Evolutionary conservation across 2,888 invertebrate species (phyloP).

Genomic region (Drosophila subsilvestris): DNA sequence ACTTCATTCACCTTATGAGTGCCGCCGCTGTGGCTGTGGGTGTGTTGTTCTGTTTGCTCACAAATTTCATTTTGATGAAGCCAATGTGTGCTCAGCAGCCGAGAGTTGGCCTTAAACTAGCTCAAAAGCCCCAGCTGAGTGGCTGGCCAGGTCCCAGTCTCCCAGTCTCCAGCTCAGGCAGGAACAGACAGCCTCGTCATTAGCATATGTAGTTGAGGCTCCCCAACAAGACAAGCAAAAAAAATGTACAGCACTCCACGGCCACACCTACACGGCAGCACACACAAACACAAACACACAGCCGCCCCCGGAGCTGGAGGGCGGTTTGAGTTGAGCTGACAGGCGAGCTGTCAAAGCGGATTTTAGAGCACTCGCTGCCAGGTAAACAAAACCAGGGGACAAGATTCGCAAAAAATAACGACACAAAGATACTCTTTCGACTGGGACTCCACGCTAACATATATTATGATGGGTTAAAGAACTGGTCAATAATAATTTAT

Average conservation of each 20-base stretch:
- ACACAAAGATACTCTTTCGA: slow-evolving; percentile 5
- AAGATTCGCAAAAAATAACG: slow-evolving; percentile 25
- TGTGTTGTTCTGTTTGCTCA: slow-evolving; percentile 51
- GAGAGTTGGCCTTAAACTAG: slow-evolving; percentile 63
- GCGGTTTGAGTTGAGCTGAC: slow-evolving; percentile 65
- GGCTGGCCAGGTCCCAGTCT: slow-evolving; percentile 22
- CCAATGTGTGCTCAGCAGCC: slow-evolving; percentile 45
- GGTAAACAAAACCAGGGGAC: slow-evolving; percentile 67
- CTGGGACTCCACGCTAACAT: no score
- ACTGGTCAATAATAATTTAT: no score
- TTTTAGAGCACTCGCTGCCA: slow-evolving; percentile 71
- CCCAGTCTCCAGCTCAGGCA: background rate
- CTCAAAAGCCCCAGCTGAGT: slow-evolving; percentile 56
- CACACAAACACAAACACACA: background rate
- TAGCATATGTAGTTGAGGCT: slow-evolving; percentile 75
- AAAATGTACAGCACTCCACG: slow-evolving; percentile 34
- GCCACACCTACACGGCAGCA: slow-evolving; percentile 3
- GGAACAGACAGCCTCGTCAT: slow-evolving; percentile 55
- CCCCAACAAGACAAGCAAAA: slow-evolving; percentile 48
- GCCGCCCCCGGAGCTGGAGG: slow-evolving; percentile 6
- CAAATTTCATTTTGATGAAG: slow-evolving; percentile 70
- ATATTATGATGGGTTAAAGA: no score
- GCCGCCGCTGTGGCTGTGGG: background rate
- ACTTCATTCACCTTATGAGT: slow-evolving; percentile 48
- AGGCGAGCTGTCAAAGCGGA: slow-evolving; percentile 76